These are phyloP conservation scores for Catajapyx aquilonaris DNA, from an alignment of 1,140 invertebrate species.

Conservation along the genomic window DNA sequence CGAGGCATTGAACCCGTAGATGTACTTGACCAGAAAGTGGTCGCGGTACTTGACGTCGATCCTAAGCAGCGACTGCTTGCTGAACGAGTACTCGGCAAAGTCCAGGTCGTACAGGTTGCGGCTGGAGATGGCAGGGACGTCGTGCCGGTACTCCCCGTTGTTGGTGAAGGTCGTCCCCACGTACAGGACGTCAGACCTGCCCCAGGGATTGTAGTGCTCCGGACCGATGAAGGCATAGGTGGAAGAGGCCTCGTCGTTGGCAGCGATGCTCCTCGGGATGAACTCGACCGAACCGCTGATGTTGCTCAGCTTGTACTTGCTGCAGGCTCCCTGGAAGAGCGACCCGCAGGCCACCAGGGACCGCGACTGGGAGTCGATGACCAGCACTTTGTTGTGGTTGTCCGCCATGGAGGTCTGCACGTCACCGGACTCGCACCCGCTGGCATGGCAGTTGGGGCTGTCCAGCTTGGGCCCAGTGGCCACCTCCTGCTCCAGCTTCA, in stretches of 20 bases:
- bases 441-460: slow-evolving; percentile 68
- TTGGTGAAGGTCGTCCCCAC: slow-evolving; percentile 87
- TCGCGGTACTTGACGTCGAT: slow-evolving; percentile 88
- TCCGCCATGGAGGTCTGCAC: slow-evolving; percentile 44
- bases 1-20: slow-evolving; percentile 86
- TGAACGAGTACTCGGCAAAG: slow-evolving; percentile 62
- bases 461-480: slow-evolving; percentile 56
- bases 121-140: slow-evolving; percentile 80
- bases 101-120: slow-evolving; percentile 54
- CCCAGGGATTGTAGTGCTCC: slow-evolving; percentile 55
- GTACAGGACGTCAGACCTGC: slow-evolving; percentile 62
- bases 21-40: slow-evolving; percentile 82
- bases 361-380: slow-evolving; percentile 60
- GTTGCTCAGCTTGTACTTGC: slow-evolving; percentile 61
- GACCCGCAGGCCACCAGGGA: slow-evolving; percentile 75
- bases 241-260: slow-evolving; percentile 74
- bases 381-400: slow-evolving; percentile 79
- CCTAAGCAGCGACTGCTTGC: slow-evolving; percentile 63
- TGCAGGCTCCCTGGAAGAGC: slow-evolving; percentile 65
- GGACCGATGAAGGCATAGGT: slow-evolving; percentile 90
- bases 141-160: slow-evolving; percentile 75
- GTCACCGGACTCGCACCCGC: slow-evolving; percentile 41
- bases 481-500: slow-evolving; percentile 41
- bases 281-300: slow-evolving; percentile 53
- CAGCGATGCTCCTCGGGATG: slow-evolving; percentile 57